Base-by-base conservation (phyloP, 2,888 invertebrate species). In the Cotesia congregata region DNA sequence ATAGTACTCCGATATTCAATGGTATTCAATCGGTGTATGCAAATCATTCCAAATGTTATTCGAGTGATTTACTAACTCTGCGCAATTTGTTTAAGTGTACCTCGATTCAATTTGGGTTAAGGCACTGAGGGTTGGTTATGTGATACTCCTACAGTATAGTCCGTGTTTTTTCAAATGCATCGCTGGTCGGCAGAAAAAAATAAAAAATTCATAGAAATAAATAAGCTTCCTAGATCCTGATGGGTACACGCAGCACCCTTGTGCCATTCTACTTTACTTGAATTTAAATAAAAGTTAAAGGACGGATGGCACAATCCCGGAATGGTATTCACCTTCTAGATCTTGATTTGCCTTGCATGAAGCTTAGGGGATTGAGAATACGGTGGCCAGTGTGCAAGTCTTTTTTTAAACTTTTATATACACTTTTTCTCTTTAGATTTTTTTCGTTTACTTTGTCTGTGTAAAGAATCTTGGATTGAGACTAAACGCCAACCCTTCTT, bases 1-100 rank as follows among this genome's bases (percentile, higher is more conserved):
- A 9, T 12, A 50, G 41, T 68, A 39, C 59, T 67, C 73, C 79
- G 76, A 77, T 80, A 82, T 50, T 12, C 50, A 12, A 79, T 81
- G 81, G 80, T 77, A 73, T 80, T 81, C 79, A 80, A 82, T 81
- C 79, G 85, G 82, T 82, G 81, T 88, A 89, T 89, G 89, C 89
- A 89, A 89, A 89, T 89, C 88, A 88, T 88, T 88, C 84, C 76
- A 64, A 75, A 64, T 76, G 75, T 72, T 79, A 77, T 82, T 83
- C 84, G 70, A 84, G 85, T 87, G 88, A 89, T 89, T 89, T 87
- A 89, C 87, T 80, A 82, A 75, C 79, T 78, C 77, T 77, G 84
- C 81, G 87, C 88, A 89, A 89, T 89, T 87, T 86, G 88, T 87
- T 89, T 89, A 88, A 89, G 89, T 89, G 89, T 89, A 88, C 85